Base-by-base conservation (phyloP, 2,797 vertebrate species). In the Apogon talboti region DNA sequence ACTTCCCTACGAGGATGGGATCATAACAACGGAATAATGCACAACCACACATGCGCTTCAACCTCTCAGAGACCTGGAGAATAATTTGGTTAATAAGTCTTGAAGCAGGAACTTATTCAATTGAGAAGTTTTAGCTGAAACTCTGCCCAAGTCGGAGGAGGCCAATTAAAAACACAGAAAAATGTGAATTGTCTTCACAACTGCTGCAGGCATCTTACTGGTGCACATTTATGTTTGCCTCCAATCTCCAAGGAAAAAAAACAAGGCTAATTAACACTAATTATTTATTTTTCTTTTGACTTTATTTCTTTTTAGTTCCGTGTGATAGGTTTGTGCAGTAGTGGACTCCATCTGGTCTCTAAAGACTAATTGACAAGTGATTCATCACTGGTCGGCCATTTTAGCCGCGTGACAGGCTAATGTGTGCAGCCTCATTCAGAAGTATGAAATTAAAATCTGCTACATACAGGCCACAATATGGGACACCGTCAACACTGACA, bases 331-430 rank as follows among this genome's bases (percentile, higher is more conserved):
- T 49, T 49, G 47, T 38, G 41, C 19, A 7, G 51, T n/a, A 30
- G 57, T 15, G 11, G 54, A 79, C 62, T 83, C 82, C 78, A 79
- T 83, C 82, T 90, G 85, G 13, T 88, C 74, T 71, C 70, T 69
- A 11, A 58, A 62, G 49, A 64, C 71, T 83, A 82, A 81, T 78
- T 81, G 71, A 75, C 47, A 7, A 14, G 65, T 71, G 66, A 84
- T 70, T 72, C 81, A 83, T 84, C 74, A 55, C 69, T n/a, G 44
- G 62, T 67, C 40, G 4, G 51, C 59, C 79, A 70, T 80, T 76
- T 80, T 49, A 53, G 41, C 69, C 58, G 37, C 3, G 15, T 61
- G 64, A 76, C 37, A 62, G 35, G 33, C 65, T 58, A 68, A 71
- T 63, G 54, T 74, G 40, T 70, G 28, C 52, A 52, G 24, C 57